Conservation (phyloP, 2,797 vertebrate genomes). For the Florisuga fusca region DNA sequence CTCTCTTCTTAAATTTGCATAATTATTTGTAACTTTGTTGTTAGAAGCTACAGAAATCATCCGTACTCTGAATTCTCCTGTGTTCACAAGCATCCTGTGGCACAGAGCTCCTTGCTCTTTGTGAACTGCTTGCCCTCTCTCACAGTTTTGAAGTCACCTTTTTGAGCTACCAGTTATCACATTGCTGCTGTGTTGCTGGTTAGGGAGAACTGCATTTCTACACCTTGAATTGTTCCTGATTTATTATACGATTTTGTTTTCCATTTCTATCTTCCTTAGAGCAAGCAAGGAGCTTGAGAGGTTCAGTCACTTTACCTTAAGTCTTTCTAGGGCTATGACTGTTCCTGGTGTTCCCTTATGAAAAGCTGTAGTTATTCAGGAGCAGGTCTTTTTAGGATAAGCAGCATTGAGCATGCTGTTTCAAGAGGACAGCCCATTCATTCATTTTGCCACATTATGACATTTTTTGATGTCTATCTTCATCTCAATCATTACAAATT, state of each 20-base stretch:
- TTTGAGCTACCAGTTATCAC: background rate
- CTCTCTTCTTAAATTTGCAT: background rate
- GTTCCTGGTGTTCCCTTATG: background rate
- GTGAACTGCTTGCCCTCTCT: background rate
- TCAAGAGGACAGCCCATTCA: background rate
- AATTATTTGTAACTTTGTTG: background rate
- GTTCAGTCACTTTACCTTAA: background rate
- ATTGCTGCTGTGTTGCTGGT: background rate
- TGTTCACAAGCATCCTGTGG: background rate
- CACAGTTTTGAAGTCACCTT: background rate
- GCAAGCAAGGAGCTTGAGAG: accelerated
- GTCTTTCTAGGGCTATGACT: background rate
- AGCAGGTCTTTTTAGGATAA: background rate
- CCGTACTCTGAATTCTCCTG: background rate
- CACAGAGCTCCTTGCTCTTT: background rate
- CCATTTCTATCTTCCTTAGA: background rate
- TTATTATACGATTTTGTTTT: background rate
- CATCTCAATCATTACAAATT: background rate
- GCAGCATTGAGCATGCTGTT: background rate
- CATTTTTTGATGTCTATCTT: background rate
- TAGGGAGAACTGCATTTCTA: background rate
- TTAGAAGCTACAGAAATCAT: background rate
- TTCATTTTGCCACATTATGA: background rate
- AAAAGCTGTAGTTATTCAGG: background rate
- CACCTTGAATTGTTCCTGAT: background rate